Evolutionary conservation across 2,888 invertebrate species (phyloP), one percentile per base, ranked within the genome.

Genomic region (Leptarthrus brevirostris): DNA sequence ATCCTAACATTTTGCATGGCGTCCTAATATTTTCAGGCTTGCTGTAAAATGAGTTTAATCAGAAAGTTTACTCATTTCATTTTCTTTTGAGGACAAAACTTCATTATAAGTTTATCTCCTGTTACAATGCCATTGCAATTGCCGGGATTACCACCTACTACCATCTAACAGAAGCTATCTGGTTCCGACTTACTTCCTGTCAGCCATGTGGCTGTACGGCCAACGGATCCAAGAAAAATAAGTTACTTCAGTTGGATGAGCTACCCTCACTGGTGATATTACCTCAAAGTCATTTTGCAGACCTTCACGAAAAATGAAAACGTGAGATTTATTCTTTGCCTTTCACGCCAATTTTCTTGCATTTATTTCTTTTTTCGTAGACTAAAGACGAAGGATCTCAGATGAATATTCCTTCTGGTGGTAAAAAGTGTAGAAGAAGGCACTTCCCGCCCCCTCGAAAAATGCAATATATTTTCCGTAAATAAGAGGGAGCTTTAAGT

Each of bases 41-140:
- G 61, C 49, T 49, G 47, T 49, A 66, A 66, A 47, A 66, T 49
- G 49, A 49, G 26, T 66, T 66, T 66, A 66, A 66, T 66, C 66
- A 66, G 30, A 66, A 66, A 66, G 47, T 66, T 66, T 66, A 49
- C 66, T 66, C 66, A 47, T 66, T 30, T 66, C 66, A 66, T 66
- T 66, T 66, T 66, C 49, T 49, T 49, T 66, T 30, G 49, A 47
- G 66, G 66, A 47, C 66, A 47, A 66, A 66, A 66, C 26, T 66
- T 66, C 66, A 66, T 66, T 66, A 66, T 49, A 66, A 66, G 66
- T 66, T 66, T 47, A 66, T 66, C 66, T 66, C 49, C 16, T 3
- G 47, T 47, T 47, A 49, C 47, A 49, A 66, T 47, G 47, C 66
- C 47, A 16, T 14, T 66, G 66, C 66, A 66, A 66, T 66, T 66